Percentiles rank a stretch among this genome's conserved stretches.
Evolutionary conservation across 2,113 vertebrate genomes (phyloP).

Genomic region (Crotalus viridis): DNA sequence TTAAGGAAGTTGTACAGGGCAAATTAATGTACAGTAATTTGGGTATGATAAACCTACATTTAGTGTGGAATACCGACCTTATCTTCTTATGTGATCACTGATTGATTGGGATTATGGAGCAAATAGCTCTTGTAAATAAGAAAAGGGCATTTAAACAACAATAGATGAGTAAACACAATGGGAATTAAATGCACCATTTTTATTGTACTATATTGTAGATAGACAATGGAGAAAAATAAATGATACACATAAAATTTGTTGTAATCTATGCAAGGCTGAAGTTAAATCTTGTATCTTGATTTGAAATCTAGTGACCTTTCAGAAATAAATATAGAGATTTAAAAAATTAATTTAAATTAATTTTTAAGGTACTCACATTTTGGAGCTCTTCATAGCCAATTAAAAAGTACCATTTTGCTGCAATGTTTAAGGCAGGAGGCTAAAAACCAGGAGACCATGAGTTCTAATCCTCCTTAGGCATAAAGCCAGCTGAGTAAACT

Average conservation of each 20-base stretch:
- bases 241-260: neutral
- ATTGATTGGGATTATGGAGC: neutral
- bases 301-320: neutral
- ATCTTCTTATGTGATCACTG: neutral
- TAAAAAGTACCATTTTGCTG: neutral
- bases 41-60: neutral
- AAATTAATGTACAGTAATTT: neutral
- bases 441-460: neutral
- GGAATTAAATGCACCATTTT: neutral
- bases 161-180: neutral
- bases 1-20: neutral
- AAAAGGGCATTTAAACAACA: neutral
- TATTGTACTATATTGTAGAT: neutral
- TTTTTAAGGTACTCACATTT: neutral
- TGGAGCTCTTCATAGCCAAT: neutral
- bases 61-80: neutral
- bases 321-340: neutral
- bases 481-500: neutral
- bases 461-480: neutral
- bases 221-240: neutral
- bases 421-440: neutral
- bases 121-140: neutral
- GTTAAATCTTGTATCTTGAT: neutral
- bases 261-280: neutral
- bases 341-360: neutral